phyloP scores from a whole-genome alignment of 2,888 invertebrate species.

The Mythimna lalbum region DNA sequence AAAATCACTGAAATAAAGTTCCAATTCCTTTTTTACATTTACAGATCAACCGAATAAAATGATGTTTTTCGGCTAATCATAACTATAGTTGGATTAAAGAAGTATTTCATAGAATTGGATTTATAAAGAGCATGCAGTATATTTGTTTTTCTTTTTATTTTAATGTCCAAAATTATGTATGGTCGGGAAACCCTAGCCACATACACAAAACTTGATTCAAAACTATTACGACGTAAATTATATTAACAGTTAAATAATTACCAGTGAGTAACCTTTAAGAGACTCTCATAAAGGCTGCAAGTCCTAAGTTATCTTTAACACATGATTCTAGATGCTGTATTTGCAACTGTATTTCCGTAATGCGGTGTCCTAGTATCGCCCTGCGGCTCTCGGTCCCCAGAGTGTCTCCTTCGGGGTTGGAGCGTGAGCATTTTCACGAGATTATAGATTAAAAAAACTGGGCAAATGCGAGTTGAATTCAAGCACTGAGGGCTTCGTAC shows the following conservation, averaged over 20 bases:
- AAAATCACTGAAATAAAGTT: background rate
- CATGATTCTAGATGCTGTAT: background rate
- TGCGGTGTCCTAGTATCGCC: no score
- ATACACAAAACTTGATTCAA: no score
- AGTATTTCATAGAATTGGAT: background rate
- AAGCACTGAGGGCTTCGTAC: no score
- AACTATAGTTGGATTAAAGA: background rate
- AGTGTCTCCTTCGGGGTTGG: no score
- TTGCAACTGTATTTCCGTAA: background rate
- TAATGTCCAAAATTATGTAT: background rate
- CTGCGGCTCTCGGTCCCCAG: no score
- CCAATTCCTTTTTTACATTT: constrained; percentile 17
- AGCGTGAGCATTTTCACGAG: no score
- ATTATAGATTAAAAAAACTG: no score
- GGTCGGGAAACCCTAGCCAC: background rate
- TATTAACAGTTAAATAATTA: no score
- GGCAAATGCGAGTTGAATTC: no score
- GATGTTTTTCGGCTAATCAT: constrained; percentile 21
- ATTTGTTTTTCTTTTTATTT: background rate
- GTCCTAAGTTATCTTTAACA: background rate
- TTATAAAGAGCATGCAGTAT: constrained; percentile 1
- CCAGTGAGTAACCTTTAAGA: no score
- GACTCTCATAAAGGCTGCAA: background rate
- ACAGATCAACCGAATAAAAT: constrained; percentile 33
- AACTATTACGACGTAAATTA: no score